phyloP scores from a whole-genome alignment of 2,113 vertebrate genomes.

The Nothoprocta pentlandii region DNA sequence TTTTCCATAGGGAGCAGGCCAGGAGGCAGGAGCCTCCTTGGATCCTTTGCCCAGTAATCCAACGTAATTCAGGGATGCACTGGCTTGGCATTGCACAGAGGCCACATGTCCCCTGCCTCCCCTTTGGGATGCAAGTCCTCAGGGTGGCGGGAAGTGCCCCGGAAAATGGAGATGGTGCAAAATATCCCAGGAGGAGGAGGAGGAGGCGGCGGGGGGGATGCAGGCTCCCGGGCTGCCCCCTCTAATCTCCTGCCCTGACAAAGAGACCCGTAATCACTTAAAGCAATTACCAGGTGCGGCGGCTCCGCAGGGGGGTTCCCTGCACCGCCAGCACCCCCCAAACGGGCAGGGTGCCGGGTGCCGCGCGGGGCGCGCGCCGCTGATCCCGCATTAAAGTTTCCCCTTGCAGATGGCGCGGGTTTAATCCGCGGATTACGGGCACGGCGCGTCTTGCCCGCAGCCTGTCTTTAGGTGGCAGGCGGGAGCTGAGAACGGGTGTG shows the following conservation, averaged over 20 bases:
- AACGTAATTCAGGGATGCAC: neutral
- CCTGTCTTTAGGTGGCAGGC: slow-evolving; percentile 69
- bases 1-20: neutral
- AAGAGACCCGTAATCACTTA: neutral
- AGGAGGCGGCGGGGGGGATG: neutral
- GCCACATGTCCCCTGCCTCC: neutral
- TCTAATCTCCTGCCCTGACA: neutral
- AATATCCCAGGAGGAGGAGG: neutral
- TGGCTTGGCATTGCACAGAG: neutral
- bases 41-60: slow-evolving; percentile 6
- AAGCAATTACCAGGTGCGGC: neutral
- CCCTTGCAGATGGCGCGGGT: slow-evolving; percentile 62
- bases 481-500: slow-evolving; percentile 37
- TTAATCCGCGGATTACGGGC: slow-evolving; percentile 66
- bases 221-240: neutral
- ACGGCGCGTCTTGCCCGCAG: slow-evolving; percentile 32
- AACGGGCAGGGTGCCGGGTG: neutral
- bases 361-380: neutral
- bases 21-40: neutral
- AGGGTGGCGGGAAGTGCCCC: neutral
- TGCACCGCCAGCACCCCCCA: neutral
- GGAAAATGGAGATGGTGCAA: neutral
- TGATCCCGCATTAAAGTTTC: neutral
- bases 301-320: accelerated
- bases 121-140: too few relatives aligned